Evolutionary conservation across 2,113 vertebrate species (phyloP).

Genomic region (Mixornis gularis): DNA sequence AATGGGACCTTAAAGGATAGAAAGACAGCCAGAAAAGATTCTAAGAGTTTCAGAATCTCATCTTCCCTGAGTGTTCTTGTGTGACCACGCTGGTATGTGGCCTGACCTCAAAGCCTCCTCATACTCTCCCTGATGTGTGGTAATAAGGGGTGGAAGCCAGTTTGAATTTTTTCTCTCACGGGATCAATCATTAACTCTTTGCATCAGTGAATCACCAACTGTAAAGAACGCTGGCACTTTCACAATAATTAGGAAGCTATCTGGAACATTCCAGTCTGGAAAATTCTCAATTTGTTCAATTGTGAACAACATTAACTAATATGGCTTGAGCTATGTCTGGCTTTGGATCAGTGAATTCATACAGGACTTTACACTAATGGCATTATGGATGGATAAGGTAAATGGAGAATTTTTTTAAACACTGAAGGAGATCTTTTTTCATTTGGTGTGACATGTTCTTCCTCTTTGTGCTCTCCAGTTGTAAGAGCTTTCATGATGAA

Average conservation of each 20-base stretch:
- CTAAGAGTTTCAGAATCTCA: background rate
- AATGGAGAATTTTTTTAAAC: background rate
- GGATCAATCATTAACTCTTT: background rate
- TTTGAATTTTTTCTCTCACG: background rate
- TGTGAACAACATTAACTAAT: background rate
- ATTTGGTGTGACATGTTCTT: constrained; percentile 9
- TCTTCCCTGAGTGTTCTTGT: background rate
- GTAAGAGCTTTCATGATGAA: background rate
- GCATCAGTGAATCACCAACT: background rate
- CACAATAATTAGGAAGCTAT: background rate
- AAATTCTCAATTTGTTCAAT: background rate
- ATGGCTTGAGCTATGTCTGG: background rate
- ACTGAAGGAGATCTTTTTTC: constrained; percentile 14
- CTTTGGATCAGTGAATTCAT: background rate
- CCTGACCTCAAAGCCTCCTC: background rate
- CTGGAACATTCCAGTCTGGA: background rate
- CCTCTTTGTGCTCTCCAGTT: background rate
- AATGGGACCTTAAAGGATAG: background rate
- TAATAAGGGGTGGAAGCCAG: background rate
- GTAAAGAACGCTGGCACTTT: background rate
- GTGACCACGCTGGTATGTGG: background rate
- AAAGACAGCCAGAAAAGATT: background rate
- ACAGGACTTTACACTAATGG: background rate
- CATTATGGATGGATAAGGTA: background rate
- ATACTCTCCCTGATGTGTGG: background rate